Percentiles rank a stretch among this genome's conserved stretches.
phyloP scores from a whole-genome alignment of 2,888 invertebrate genomes.

The Stomorhina lunata region DNA sequence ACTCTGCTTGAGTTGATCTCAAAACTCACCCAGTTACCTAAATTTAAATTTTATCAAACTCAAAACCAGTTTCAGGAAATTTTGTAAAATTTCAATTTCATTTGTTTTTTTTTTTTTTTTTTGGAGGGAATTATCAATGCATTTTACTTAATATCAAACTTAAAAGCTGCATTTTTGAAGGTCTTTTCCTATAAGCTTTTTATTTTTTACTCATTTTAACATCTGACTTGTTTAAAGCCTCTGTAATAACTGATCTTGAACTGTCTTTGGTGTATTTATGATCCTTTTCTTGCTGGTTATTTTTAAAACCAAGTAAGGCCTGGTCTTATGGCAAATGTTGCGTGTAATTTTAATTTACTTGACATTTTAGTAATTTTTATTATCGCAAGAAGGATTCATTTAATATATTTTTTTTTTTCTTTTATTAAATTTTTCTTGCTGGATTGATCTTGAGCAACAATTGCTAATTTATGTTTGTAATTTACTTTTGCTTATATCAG shows the following conservation, averaged over 20 bases:
- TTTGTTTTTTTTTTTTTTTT: neutral
- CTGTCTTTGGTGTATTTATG: constrained; percentile 38
- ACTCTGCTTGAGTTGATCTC: too few species aligned
- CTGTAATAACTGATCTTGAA: constrained; percentile 35
- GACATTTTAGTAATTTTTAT: constrained; percentile 11
- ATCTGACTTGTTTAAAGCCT: neutral
- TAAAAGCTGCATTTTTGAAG: constrained; percentile 43
- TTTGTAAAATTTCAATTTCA: neutral
- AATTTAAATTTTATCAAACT: neutral
- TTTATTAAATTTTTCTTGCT: too few species aligned
- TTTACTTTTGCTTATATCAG: too few species aligned
- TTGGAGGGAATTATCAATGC: constrained; percentile 2
- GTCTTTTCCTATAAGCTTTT: constrained; percentile 15
- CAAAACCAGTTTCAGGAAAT: constrained; percentile 39
- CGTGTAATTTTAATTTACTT: neutral
- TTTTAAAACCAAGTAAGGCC: neutral
- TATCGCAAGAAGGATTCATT: neutral
- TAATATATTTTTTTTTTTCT: neutral
- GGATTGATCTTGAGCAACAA: constrained; percentile 4
- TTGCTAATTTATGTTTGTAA: too few species aligned
- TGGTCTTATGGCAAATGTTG: neutral
- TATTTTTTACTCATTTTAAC: neutral
- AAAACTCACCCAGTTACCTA: neutral
- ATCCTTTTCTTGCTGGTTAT: constrained; percentile 9
- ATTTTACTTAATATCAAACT: neutral